phyloP scores from a whole-genome alignment of 2,113 vertebrate genomes.

The Triplophysa dalaica region DNA sequence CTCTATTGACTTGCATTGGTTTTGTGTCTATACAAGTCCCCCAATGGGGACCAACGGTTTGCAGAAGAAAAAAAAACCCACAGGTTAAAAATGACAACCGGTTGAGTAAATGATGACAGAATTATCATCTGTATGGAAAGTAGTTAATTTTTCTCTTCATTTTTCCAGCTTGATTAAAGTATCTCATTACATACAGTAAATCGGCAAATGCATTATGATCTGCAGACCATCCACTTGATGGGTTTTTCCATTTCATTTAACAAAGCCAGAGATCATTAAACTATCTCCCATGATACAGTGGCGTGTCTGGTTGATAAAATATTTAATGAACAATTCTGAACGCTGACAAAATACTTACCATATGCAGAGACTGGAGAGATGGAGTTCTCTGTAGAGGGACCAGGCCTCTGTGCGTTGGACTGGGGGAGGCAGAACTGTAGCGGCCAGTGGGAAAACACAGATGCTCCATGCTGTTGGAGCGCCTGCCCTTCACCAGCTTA shows the following conservation, averaged over 20 bases:
- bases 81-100: too few species aligned
- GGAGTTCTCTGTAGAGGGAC: constrained; percentile 79
- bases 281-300: background rate
- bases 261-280: constrained; percentile 27
- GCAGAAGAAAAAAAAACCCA: too few species aligned
- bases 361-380: constrained; percentile 83
- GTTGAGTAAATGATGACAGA: too few species aligned
- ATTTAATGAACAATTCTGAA: background rate
- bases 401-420: constrained; percentile 59
- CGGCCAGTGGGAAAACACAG: constrained; percentile 57
- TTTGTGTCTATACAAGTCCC: too few species aligned
- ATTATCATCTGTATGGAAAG: background rate
- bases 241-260: constrained; percentile 24
- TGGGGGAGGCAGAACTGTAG: constrained; percentile 61
- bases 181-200: background rate
- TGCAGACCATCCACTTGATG: background rate
- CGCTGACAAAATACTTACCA: constrained; percentile 75
- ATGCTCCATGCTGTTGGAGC: constrained; percentile 91
- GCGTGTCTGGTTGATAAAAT: background rate
- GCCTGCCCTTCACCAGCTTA: constrained; percentile 81
- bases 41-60: too few species aligned
- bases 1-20: too few species aligned
- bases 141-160: background rate
- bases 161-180: background rate
- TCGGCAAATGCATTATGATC: background rate